Evolutionary conservation across 2,113 vertebrate genomes (phyloP).

Genomic region (Cyanoramphus novaezelandiae): DNA sequence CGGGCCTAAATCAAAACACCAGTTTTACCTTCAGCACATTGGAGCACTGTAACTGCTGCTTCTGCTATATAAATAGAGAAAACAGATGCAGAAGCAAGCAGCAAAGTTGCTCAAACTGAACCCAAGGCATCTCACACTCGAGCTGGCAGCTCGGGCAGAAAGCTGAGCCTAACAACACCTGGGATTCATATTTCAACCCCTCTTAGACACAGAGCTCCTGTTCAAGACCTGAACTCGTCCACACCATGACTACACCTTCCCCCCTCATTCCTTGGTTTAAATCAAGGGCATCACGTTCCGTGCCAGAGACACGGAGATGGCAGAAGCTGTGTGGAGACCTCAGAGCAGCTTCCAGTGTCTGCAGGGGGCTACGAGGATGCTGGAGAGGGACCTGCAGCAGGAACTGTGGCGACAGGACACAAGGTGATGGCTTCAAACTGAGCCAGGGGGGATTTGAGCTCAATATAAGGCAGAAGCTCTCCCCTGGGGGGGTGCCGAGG

Average conservation of each 20-base stretch:
- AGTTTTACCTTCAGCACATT: neutral
- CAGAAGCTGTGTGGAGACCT: neutral
- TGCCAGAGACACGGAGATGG: neutral
- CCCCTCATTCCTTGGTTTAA: rapidly evolving
- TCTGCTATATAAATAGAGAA: neutral
- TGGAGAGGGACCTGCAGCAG: neutral
- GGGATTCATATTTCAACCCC: neutral
- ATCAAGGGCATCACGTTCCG: neutral
- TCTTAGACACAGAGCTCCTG: neutral
- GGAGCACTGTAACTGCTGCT: rapidly evolving
- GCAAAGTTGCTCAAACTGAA: neutral
- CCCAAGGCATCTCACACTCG: neutral
- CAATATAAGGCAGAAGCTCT: neutral
- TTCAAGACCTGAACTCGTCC: neutral
- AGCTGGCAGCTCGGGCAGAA: neutral
- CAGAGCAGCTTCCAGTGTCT: neutral
- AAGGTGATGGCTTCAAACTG: neutral
- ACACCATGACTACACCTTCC: too few relatives aligned
- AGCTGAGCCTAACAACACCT: rapidly evolving
- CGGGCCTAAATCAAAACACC: neutral
- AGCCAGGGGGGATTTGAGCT: neutral
- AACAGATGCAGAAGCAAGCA: neutral
- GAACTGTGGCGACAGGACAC: rapidly evolving
- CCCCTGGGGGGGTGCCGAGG: neutral
- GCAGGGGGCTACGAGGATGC: neutral